These are phyloP conservation scores for Sphaerodactylus townsendi DNA, from an alignment of 2,113 vertebrate species.

Conservation along the genomic window DNA sequence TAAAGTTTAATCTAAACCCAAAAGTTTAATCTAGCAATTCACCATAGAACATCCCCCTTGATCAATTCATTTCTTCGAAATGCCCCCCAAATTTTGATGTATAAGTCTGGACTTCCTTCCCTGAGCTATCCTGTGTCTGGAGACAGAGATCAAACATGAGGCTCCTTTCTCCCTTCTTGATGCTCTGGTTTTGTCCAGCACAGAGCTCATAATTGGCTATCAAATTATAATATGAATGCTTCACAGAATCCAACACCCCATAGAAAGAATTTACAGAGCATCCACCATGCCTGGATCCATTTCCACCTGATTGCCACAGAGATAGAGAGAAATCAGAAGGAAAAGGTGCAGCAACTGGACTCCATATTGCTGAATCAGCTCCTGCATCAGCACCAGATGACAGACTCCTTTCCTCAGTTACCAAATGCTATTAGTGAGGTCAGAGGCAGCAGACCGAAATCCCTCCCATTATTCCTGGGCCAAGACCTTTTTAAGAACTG, in stretches of 20 bases:
- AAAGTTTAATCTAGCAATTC: not conserved
- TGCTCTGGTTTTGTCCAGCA: not conserved
- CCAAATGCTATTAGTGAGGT: too few relatives aligned
- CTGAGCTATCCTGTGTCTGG: not conserved
- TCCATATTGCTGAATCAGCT: too few relatives aligned
- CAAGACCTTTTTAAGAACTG: too few relatives aligned
- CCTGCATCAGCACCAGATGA: too few relatives aligned
- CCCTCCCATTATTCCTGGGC: too few relatives aligned
- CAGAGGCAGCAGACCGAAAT: too few relatives aligned
- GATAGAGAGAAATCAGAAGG: too few relatives aligned
- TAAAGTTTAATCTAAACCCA: not conserved
- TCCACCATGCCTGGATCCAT: too few relatives aligned
- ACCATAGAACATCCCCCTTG: not conserved
- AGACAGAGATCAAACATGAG: not conserved
- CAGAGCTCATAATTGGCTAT: too few relatives aligned
- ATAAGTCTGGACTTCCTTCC: not conserved
- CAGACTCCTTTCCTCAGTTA: too few relatives aligned
- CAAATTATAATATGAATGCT: not conserved
- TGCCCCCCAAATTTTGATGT: constrained; percentile 51
- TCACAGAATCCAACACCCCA: not conserved
- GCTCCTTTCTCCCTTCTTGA: not conserved
- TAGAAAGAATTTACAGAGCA: not conserved
- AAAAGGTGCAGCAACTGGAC: too few relatives aligned
- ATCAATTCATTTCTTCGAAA: not conserved
- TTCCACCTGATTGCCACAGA: too few relatives aligned